Base-by-base conservation (phyloP, 2,797 vertebrate species). In the Eleutherodactylus coqui region DNA sequence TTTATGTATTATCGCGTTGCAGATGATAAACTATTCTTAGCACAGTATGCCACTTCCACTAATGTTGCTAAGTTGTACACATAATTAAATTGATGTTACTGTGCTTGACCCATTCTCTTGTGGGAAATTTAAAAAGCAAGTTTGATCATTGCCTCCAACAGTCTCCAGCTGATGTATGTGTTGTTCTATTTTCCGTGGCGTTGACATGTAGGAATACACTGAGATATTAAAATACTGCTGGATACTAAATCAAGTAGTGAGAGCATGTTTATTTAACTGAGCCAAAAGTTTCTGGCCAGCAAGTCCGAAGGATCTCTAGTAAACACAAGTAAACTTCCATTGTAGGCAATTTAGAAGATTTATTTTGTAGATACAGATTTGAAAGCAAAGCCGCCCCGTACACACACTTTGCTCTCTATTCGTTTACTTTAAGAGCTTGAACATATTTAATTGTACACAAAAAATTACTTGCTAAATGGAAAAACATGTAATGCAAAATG, bases 181-280 rank as follows among this genome's bases (percentile, higher is more conserved):
- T 86, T 81, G 79, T 55, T 82, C 81, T 82, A 76, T 86, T 82
- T 86, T 86, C 64, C 38, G 34, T 86, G 81, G 43, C 49, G 36
- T 27, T 75, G 72, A 82, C 79, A 67, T 76, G 70, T 32, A 81
- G 64, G 58, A 82, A 82, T 76, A 82, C 16, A 43, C 55, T 53
- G 17, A 41, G 43, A 77, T 82, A 76, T 86, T 82, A 77, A 82
- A 55, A 69, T 69, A 43, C 41, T 69, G 49, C 55, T 55, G 79
- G 38, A 69, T 53, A 77, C 34, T 69, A 77, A 86, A 67, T 82
- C 58, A 86, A 53, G 43, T 67, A 75, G 43, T 47, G 24, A 81
- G 72, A 67, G 69, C 70, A 75, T 86, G 70, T 81, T 86, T 75
- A 29, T 64, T 76, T 72, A 82, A 75, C 53, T 16, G 34, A 85